Evolutionary conservation across 2,888 invertebrate species (phyloP), one percentile per base, ranked within the genome.

Genomic region (Periphyllus acericola): DNA sequence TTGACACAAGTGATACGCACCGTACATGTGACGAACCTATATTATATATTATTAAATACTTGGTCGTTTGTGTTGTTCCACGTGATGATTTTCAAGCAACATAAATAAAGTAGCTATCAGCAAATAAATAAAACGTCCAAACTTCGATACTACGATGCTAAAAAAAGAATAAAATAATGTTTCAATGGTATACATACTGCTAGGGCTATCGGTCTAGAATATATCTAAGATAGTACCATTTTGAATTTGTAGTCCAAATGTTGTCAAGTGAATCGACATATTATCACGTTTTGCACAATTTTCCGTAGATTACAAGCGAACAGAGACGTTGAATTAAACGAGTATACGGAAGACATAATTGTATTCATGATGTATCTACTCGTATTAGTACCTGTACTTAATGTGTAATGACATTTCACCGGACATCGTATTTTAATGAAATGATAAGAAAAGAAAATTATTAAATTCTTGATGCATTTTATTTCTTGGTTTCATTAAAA

Each of bases 221-320:
- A 60, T 83, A 83, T 83, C 55, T 83, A 14, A 29, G 36, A 60
- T 60, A 74, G n/a, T 29, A 60, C 36, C 29, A 21, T 40, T 40
- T 46, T 68, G 5, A n/a, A 66, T 66, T 52, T 55, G 1, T 60
- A 40, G 68, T 32, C n/a, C 5, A 82, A 60, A 74, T 74, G 55
- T 83, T 36, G 29, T 74, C 36, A 36, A 83, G 21, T 5, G 36
- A 74, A 74, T 83, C 3, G 34, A 60, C 83, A 83, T 83, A 60
- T 55, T 60, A 74, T 83, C 83, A 74, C 83, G 83, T 83, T 83
- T 83, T 9, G 1, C 17, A 36, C 19, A 36, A 74, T 74, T 83
- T 74, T 83, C 14, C 55, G 74, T 74, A 36, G 83, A 74, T 83
- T 34, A 72, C n/a, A 81, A 36, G n/a, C n/a, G 29, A 34, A 71